Conservation (phyloP, 1,140 invertebrate species). For the Proctacanthus coquilletti region DNA sequence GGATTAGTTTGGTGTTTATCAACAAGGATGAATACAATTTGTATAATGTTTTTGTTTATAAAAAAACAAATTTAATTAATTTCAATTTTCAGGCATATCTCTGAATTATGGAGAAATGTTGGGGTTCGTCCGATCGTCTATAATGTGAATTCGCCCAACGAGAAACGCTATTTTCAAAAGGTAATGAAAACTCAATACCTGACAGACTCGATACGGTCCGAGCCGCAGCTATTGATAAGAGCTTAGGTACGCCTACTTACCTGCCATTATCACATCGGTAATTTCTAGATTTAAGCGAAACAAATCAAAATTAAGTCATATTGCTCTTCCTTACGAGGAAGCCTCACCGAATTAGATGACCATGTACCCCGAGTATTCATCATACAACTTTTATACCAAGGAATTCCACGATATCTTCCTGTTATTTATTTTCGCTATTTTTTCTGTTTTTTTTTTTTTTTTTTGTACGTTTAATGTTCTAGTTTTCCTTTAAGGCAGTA, state of each 20-base stretch:
- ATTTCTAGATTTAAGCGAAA: neutral
- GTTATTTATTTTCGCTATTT: too few species aligned
- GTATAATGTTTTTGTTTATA: slow-evolving; percentile 13
- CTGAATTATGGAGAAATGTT: slow-evolving; percentile 27
- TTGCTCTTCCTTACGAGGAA: too few species aligned
- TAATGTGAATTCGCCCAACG: slow-evolving; percentile 30
- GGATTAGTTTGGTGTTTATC: slow-evolving; percentile 28
- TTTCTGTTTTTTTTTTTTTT: too few species aligned
- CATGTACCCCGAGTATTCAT: too few species aligned
- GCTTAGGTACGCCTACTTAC: slow-evolving; percentile 14
- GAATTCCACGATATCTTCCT: too few species aligned
- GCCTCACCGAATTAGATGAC: too few species aligned
- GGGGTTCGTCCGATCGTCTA: slow-evolving; percentile 28
- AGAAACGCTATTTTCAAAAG: slow-evolving; percentile 29
- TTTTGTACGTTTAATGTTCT: too few species aligned
- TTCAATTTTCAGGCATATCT: slow-evolving; percentile 18
- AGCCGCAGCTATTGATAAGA: slow-evolving; percentile 26
- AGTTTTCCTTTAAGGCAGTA: too few species aligned
- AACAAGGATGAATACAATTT: slow-evolving; percentile 28
- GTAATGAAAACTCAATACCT: slow-evolving; percentile 29
- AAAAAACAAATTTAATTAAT: neutral
- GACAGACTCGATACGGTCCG: slow-evolving; percentile 27
- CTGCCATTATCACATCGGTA: neutral
- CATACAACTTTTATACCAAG: too few species aligned
- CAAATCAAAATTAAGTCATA: too few species aligned